phyloP scores from a whole-genome alignment of 2,888 invertebrate genomes.

The Chloromyia formosa region DNA sequence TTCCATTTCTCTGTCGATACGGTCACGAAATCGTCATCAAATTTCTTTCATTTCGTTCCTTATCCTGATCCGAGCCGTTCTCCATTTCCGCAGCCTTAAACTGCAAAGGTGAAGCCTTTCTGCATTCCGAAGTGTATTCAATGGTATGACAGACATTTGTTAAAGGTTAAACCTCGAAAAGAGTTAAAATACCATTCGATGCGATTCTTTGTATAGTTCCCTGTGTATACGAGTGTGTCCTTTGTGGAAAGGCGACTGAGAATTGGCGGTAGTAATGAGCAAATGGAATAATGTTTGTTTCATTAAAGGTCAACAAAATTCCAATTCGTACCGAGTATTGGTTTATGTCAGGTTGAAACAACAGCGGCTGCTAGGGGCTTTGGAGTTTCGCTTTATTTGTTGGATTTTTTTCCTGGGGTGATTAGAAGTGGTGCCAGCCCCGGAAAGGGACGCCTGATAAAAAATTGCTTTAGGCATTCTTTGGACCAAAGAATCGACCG shows the following conservation, averaged over 20 bases:
- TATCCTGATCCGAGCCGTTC: neutral
- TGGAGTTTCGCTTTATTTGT: no score
- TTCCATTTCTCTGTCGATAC: constrained; percentile 12
- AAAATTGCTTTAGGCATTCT: no score
- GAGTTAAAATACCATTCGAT: constrained; percentile 9
- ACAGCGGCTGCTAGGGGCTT: no score
- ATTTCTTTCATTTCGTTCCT: constrained; percentile 12
- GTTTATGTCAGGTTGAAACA: neutral
- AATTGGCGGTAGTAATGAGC: neutral
- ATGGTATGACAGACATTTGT: constrained; percentile 35
- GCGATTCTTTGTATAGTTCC: constrained; percentile 26
- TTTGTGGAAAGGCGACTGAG: neutral
- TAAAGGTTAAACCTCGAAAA: constrained; percentile 30
- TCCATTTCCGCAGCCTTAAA: constrained; percentile 7
- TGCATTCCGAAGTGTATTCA: constrained; percentile 45
- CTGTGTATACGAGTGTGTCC: neutral
- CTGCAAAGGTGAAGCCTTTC: constrained; percentile 37
- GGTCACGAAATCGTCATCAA: constrained; percentile 35
- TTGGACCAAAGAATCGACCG: no score
- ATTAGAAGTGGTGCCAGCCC: no score
- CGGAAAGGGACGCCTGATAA: no score
- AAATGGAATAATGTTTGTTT: constrained; percentile 47
- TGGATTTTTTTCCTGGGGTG: no score
- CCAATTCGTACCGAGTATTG: constrained; percentile 23
- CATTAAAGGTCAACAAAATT: constrained; percentile 46